Base-by-base conservation (phyloP, 2,888 invertebrate species). In the Apamea anceps region DNA sequence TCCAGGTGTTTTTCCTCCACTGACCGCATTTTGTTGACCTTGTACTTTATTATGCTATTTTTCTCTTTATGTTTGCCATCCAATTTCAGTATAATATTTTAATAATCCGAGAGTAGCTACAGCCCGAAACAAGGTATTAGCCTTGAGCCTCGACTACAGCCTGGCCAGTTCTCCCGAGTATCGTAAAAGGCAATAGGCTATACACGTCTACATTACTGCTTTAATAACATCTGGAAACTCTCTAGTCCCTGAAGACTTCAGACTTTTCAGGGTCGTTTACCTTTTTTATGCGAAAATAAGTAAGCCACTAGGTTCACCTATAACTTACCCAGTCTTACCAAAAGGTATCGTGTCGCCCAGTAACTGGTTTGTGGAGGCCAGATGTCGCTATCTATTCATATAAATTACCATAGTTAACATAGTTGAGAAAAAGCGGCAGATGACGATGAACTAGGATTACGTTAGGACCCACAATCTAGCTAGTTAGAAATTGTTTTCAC, bases 111-210 rank as follows among this genome's bases (percentile, higher is more conserved):
- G 62, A 42, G 63, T 48, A 65, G 37, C 65, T 6, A 37, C 25
- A 80, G 28, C n/a, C 74, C 48, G 32, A 45, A 71, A 78, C 72
- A 84, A 78, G 79, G 70, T 79, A 87, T 63, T 60, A 74, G 8
- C 71, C n/a, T n/a, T 60, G 57, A 87, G 72, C 62, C 70, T 28
- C 65, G 45, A 32, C 42, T 45, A 51, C 32, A 60, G 67, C 67
- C 73, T 7, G 70, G 13, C 63, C 67, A 48, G 65, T 42, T 32
- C 84, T 84, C 84, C 13, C 0, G 80, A 79, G 87, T 54, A 51
- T 85, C 84, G 80, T 84, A 85, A 84, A 87, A 79, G 25, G 63
- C 87, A 51, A 73, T 66, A 84, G 84, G 42, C 85, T 71, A 32
- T 74, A 57, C 82, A 51, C 83, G 70, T 81, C 57, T 60, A 75